Evolutionary conservation across 2,797 vertebrate genomes (phyloP).

Genomic region (Hapalemur alaotrensis): DNA sequence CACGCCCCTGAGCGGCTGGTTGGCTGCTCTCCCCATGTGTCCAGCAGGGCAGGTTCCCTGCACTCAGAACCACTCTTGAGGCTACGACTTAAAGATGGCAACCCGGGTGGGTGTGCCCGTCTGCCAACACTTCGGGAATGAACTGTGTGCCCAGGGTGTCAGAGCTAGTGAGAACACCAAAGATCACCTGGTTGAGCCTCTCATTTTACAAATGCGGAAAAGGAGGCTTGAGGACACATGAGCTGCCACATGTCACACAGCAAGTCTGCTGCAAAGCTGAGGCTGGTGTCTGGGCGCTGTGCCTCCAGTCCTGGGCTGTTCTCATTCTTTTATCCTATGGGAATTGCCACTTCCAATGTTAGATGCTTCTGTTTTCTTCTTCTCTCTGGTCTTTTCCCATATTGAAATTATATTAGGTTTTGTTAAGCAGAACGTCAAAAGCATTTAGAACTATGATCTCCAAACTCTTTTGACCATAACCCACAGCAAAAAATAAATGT

Average conservation of each 20-base stretch:
- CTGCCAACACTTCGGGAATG: background rate
- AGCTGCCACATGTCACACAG: rapidly evolving
- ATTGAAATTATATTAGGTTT: background rate
- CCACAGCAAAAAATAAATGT: background rate
- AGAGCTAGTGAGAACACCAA: background rate
- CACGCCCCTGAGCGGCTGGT: background rate
- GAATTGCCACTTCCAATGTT: background rate
- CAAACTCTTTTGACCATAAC: background rate
- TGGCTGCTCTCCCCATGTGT: no score
- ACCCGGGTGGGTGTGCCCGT: rapidly evolving
- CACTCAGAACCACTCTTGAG: background rate
- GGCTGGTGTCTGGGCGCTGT: no score
- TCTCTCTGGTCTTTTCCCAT: background rate
- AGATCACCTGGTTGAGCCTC: background rate
- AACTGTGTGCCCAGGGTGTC: background rate
- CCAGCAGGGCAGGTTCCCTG: background rate
- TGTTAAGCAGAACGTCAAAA: background rate
- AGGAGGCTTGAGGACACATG: rapidly evolving
- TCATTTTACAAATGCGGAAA: background rate
- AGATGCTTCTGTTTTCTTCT: background rate
- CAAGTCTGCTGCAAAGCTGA: background rate
- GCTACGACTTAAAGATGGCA: background rate
- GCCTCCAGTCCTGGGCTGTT: background rate
- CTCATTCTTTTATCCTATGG: background rate
- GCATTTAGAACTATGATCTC: background rate